A percentile compares a stretch with the other conserved stretches of the same genome.
Conservation (phyloP, 2,113 vertebrate genomes). For the Pterophyllum scalare region DNA sequence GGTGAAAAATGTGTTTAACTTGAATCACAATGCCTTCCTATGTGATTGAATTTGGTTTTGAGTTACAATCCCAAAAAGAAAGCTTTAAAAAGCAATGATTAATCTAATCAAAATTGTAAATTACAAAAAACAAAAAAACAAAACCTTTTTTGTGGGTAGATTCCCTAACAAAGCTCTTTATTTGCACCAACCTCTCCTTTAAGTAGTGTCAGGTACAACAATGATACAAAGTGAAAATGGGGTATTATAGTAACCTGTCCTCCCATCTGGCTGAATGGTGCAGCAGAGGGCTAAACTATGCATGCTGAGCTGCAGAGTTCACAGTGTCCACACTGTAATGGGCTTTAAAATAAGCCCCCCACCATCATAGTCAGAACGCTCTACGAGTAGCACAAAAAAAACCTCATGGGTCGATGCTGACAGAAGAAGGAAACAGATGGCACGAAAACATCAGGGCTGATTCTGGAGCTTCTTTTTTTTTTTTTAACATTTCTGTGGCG, state of each 20-base stretch:
- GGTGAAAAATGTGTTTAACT: neutral
- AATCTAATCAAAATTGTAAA: neutral
- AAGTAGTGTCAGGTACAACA: neutral
- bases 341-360: slow-evolving; percentile 53
- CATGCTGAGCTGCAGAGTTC: slow-evolving; percentile 25
- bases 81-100: neutral
- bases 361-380: slow-evolving; percentile 20
- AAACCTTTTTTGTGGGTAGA: rapidly evolving
- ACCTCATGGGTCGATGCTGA: slow-evolving; percentile 15
- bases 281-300: slow-evolving; percentile 5
- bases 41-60: neutral
- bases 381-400: slow-evolving; percentile 24
- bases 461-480: slow-evolving; percentile 42
- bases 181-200: neutral
- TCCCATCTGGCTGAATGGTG: neutral
- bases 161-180: neutral
- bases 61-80: neutral
- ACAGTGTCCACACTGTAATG: slow-evolving; percentile 33
- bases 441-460: slow-evolving; percentile 55
- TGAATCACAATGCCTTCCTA: neutral
- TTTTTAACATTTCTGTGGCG: slow-evolving; percentile 41
- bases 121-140: neutral
- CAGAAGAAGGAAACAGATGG: slow-evolving; percentile 35
- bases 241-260: neutral
- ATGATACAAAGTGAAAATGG: slow-evolving; percentile 12